A percentile compares a stretch with the other conserved stretches of the same genome.
These are phyloP conservation scores for Alitta virens DNA, from an alignment of 2,888 invertebrate genomes.

Conservation along the genomic window DNA sequence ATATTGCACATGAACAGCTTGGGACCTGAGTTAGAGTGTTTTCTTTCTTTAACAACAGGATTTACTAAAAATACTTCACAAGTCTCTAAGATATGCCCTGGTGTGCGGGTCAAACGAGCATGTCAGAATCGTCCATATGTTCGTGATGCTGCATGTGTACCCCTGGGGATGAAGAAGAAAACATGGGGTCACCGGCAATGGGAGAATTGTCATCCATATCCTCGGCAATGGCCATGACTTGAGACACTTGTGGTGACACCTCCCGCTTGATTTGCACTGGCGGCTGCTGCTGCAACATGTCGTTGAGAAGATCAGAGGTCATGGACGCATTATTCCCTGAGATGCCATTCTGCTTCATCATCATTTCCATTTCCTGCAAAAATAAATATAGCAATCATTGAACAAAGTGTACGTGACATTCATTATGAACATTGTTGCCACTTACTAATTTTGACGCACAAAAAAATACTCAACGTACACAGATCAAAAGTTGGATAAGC, in stretches of 20 bases:
- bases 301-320: constrained; percentile 14
- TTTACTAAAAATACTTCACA: too few relatives aligned
- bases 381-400: too few relatives aligned
- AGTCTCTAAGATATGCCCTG: too few relatives aligned
- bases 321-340: constrained; percentile 12
- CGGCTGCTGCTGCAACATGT: constrained; percentile 11
- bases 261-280: constrained; percentile 16
- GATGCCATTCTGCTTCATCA: constrained; percentile 42
- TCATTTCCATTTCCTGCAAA: constrained; percentile 44
- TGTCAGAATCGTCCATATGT: not conserved
- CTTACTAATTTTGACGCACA: too few relatives aligned
- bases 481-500: not conserved
- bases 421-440: too few relatives aligned
- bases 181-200: constrained; percentile 46
- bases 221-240: constrained; percentile 2
- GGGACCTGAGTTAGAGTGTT: too few relatives aligned
- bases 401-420: too few relatives aligned
- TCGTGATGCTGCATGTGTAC: not conserved
- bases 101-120: not conserved
- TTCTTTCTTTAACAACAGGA: too few relatives aligned
- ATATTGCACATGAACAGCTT: too few relatives aligned
- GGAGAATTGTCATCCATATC: constrained; percentile 42
- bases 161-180: constrained; percentile 28
- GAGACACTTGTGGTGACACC: not conserved
- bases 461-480: too few relatives aligned